phyloP scores from a whole-genome alignment of 2,113 vertebrate genomes.

The Sialia sialis region DNA sequence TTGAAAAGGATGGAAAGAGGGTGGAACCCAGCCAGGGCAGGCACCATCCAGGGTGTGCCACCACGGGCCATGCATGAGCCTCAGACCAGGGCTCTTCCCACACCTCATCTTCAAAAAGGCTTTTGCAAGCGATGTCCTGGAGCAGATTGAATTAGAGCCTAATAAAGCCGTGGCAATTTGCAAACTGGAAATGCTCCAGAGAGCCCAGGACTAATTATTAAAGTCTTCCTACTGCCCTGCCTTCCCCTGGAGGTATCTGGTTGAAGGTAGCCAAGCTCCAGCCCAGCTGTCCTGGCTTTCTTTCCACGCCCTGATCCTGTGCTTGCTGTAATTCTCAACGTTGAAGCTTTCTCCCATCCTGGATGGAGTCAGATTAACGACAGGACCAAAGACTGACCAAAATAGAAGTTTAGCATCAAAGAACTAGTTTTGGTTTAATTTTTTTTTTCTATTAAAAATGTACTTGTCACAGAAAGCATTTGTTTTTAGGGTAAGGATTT shows the following conservation, averaged over 20 bases:
- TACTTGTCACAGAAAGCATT: neutral
- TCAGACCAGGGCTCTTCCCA: neutral
- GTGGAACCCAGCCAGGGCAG: neutral
- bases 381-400: neutral
- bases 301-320: fast-evolving
- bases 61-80: neutral
- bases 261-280: neutral
- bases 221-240: neutral
- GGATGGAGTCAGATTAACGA: neutral
- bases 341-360: neutral
- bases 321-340: neutral
- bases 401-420: neutral
- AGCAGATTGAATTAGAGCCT: neutral
- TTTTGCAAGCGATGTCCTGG: neutral
- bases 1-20: neutral
- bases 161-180: constrained; percentile 43
- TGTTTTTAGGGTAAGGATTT: neutral
- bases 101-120: neutral
- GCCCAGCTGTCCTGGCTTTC: neutral
- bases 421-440: neutral
- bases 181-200: constrained; percentile 40
- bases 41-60: neutral
- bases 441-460: neutral
- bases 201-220: constrained; percentile 15
- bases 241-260: neutral